Conservation (phyloP, 2,888 invertebrate genomes). For the Argynnis bischoffii region DNA sequence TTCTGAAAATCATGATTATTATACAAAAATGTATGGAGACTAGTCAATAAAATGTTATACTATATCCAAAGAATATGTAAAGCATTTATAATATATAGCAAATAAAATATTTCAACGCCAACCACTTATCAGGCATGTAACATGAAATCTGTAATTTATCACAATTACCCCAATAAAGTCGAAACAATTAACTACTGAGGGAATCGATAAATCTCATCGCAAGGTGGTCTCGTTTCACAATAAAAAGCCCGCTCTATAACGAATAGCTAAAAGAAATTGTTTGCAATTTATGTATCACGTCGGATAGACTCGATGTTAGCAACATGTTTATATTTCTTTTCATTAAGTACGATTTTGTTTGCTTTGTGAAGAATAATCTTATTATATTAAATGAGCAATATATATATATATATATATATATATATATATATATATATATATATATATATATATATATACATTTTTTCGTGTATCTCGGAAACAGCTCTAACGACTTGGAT, state of each 20-base stretch:
- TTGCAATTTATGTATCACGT: constrained; percentile 35
- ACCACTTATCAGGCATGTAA: not conserved
- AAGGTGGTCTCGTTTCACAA: constrained; percentile 25
- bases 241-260: constrained; percentile 33
- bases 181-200: constrained; percentile 25
- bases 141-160: constrained; percentile 13
- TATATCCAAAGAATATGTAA: too few relatives aligned
- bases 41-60: too few relatives aligned
- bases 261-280: constrained; percentile 37
- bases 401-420: too few relatives aligned
- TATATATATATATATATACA: too few relatives aligned
- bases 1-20: too few relatives aligned
- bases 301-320: not conserved
- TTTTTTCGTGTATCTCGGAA: too few relatives aligned
- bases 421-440: too few relatives aligned
- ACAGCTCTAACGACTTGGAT: too few relatives aligned
- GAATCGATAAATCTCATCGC: constrained; percentile 26
- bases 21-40: too few relatives aligned
- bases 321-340: constrained; percentile 8
- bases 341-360: not conserved
- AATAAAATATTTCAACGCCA: not conserved
- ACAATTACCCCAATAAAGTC: constrained; percentile 23
- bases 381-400: too few relatives aligned
- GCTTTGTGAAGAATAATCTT: too few relatives aligned
- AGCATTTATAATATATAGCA: too few relatives aligned